Conservation (phyloP, 2,113 vertebrate genomes). For the Choloepus hoffmanni region DNA sequence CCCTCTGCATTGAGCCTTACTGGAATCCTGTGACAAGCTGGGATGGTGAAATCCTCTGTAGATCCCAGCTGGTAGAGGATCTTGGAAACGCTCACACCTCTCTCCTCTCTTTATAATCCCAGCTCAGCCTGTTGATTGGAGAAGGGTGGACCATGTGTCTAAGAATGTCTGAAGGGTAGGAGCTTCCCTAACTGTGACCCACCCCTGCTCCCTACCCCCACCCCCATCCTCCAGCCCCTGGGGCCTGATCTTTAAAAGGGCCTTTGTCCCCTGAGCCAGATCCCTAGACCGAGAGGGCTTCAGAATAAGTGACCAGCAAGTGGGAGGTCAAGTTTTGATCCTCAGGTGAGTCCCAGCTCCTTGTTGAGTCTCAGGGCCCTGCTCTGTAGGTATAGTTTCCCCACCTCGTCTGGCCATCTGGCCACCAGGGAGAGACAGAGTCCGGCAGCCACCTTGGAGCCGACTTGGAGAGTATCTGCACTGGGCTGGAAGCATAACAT, state of each 20-base stretch:
- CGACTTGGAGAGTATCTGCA: not conserved
- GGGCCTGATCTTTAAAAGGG: slow-evolving; percentile 11
- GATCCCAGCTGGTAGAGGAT: not conserved
- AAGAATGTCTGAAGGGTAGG: not conserved
- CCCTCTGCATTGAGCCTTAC: not conserved
- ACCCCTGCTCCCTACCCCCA: too few species aligned
- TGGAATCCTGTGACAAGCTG: not conserved
- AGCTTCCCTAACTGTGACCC: not conserved
- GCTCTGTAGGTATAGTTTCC: not conserved
- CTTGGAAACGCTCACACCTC: not conserved
- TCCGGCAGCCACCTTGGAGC: not conserved
- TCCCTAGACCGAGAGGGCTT: not conserved
- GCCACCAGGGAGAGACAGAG: not conserved
- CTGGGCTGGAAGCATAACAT: not conserved
- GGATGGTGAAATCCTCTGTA: not conserved
- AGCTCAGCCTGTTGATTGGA: not conserved
- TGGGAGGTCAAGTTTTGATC: not conserved
- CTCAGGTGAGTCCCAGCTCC: not conserved
- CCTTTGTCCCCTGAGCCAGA: not conserved
- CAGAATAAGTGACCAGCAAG: not conserved
- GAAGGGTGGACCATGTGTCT: not conserved
- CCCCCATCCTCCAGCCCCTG: not conserved
- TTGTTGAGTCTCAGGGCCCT: not conserved
- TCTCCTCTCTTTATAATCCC: not conserved
- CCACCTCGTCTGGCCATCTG: not conserved